Evolutionary conservation across 2,888 invertebrate species (phyloP), one percentile per base, ranked within the genome.

Genomic region (Lingula anatina): DNA sequence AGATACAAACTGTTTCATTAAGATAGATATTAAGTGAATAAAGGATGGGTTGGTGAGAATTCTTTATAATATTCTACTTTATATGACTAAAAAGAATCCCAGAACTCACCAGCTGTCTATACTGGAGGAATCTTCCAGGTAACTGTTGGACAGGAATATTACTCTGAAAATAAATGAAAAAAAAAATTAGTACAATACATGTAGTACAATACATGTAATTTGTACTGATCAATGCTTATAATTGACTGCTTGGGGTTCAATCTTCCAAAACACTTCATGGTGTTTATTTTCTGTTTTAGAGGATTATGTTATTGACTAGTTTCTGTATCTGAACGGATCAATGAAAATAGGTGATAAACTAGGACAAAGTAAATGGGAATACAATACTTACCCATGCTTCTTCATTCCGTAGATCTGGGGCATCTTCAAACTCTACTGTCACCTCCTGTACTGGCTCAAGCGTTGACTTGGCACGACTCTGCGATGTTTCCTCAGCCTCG

Each of bases 331-430:
- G n/a, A n/a, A n/a, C n/a, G n/a, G n/a, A n/a, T n/a, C n/a, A n/a
- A n/a, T n/a, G n/a, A n/a, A n/a, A n/a, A n/a, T n/a, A n/a, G n/a
- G n/a, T n/a, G n/a, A n/a, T n/a, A n/a, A n/a, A n/a, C n/a, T n/a
- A n/a, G n/a, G n/a, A n/a, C n/a, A n/a, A n/a, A n/a, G n/a, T n/a
- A n/a, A n/a, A n/a, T n/a, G n/a, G n/a, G n/a, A n/a, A n/a, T n/a
- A n/a, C n/a, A n/a, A n/a, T n/a, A 50, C 57, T 44, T 56, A 69
- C 70, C 71, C 71, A 71, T n/a, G 68, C 49, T n/a, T 62, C 56
- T 15, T 71, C 65, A 58, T 70, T 70, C 2, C 55, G 47, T 18
- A 71, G 53, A 18, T 67, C 66, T 46, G 54, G 68, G 2, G 55
- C 47, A 42, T 65, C 56, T 5, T 64, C 59, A 52, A 63, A 66